Evolutionary conservation across 2,113 vertebrate species (phyloP).

Genomic region (Zosterops hypoxanthus): DNA sequence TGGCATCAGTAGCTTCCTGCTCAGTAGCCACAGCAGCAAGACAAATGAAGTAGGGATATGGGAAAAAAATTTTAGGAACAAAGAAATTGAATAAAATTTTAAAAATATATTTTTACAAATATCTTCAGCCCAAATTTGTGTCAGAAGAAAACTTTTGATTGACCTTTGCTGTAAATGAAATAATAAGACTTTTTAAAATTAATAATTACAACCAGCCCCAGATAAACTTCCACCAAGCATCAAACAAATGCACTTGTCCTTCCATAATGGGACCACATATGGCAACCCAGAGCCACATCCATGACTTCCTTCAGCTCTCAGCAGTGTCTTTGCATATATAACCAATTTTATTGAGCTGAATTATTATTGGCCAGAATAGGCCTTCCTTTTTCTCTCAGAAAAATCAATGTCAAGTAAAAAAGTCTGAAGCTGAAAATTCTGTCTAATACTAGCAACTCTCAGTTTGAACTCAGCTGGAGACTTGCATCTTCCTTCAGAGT

Average conservation of each 20-base stretch:
- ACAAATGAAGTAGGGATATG: neutral
- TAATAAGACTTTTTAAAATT: neutral
- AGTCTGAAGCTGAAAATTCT: neutral
- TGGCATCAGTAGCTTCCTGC: neutral
- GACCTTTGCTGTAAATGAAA: neutral
- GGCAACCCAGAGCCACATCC: neutral
- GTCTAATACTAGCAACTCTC: neutral
- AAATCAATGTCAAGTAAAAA: neutral
- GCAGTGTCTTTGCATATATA: neutral
- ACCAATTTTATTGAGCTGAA: neutral
- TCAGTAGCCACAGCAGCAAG: neutral
- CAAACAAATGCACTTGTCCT: neutral
- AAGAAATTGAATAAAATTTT: neutral
- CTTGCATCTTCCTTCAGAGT: neutral
- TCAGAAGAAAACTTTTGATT: neutral
- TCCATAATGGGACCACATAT: neutral
- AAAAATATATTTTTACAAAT: neutral
- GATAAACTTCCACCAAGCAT: neutral
- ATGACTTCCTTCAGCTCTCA: neutral
- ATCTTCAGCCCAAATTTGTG: neutral
- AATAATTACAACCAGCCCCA: neutral
- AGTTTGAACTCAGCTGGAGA: neutral
- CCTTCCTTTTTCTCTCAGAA: neutral
- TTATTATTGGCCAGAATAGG: neutral
- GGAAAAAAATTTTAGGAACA: neutral